Conservation (phyloP, 1,140 invertebrate genomes). For the Drosophila lacertosa region DNA sequence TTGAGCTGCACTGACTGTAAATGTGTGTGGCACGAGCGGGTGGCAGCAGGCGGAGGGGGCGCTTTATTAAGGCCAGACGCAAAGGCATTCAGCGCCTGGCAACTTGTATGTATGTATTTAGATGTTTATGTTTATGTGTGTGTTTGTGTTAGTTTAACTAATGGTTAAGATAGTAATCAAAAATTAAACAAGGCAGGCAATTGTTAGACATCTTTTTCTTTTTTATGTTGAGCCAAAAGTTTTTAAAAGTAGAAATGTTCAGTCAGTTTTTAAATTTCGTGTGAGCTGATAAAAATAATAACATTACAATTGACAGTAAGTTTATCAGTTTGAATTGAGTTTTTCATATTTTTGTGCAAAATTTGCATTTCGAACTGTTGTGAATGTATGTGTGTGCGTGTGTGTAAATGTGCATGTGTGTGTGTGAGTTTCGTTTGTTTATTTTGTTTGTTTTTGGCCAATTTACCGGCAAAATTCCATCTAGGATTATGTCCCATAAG, state of each 20-base stretch:
- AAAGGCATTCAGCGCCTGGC: constrained; percentile 48
- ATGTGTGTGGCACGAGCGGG: constrained; percentile 62
- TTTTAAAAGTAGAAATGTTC: too few species aligned
- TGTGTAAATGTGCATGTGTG: constrained; percentile 7
- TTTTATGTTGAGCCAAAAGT: background rate
- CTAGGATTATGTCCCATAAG: constrained; percentile 84
- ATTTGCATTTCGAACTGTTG: constrained; percentile 16
- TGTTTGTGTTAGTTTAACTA: constrained; percentile 11
- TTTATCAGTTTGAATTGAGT: constrained; percentile 7
- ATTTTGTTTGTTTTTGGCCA: constrained; percentile 61
- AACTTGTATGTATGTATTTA: constrained; percentile 28
- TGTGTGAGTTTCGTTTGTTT: constrained; percentile 7
- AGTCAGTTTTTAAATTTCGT: too few species aligned
- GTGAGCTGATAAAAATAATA: constrained; percentile 20
- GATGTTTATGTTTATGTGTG: constrained; percentile 10
- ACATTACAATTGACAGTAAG: too few species aligned
- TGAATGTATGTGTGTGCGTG: constrained; percentile 22
- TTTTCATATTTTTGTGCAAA: constrained; percentile 18
- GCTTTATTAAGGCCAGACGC: constrained; percentile 50
- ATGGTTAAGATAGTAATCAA: constrained; percentile 33
- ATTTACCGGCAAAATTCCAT: constrained; percentile 84
- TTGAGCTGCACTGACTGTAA: constrained; percentile 51
- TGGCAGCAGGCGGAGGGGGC: constrained; percentile 46
- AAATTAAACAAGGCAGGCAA: constrained; percentile 39
- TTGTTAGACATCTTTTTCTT: background rate